Conservation (phyloP, 2,888 invertebrate genomes). For the Perdita meconis region DNA sequence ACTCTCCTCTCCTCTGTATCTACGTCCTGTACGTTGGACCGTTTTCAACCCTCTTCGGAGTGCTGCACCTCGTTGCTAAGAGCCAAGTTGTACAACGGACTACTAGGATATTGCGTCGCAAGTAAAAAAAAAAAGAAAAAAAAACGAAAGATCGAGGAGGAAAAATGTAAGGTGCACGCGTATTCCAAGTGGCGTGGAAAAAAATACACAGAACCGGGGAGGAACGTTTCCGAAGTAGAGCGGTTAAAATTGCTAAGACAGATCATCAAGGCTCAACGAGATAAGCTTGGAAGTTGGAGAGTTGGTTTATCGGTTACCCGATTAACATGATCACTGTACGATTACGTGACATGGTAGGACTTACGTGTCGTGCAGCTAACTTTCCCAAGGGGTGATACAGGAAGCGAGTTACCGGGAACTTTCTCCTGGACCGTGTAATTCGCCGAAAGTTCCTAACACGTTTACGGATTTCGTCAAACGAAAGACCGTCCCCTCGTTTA, state of each 20-base stretch:
- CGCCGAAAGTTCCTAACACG: constrained; percentile 60
- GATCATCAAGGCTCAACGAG: constrained; percentile 24
- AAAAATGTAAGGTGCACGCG: constrained; percentile 4
- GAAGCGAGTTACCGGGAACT: constrained; percentile 50
- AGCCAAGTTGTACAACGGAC: constrained; percentile 62
- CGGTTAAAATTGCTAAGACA: constrained; percentile 4
- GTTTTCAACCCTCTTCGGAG: constrained; percentile 62
- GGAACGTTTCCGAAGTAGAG: neutral
- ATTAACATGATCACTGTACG: constrained; percentile 74
- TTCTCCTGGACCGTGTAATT: constrained; percentile 62
- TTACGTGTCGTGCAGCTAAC: constrained; percentile 58
- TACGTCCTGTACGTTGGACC: constrained; percentile 27
- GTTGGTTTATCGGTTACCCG: constrained; percentile 65
- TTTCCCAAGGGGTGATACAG: constrained; percentile 49
- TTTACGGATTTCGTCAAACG: constrained; percentile 62
- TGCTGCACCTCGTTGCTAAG: constrained; percentile 57
- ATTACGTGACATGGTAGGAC: constrained; percentile 68
- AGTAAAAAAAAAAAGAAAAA: neutral
- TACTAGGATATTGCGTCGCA: constrained; percentile 12
- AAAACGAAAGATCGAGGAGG: neutral
- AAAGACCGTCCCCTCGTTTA: constrained; percentile 51
- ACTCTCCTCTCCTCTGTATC: constrained; percentile 23
- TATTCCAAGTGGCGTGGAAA: neutral
- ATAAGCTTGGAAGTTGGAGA: constrained; percentile 31
- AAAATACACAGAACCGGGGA: neutral